phyloP scores from a whole-genome alignment of 1,140 invertebrate genomes.

The Orius insidiosus region DNA sequence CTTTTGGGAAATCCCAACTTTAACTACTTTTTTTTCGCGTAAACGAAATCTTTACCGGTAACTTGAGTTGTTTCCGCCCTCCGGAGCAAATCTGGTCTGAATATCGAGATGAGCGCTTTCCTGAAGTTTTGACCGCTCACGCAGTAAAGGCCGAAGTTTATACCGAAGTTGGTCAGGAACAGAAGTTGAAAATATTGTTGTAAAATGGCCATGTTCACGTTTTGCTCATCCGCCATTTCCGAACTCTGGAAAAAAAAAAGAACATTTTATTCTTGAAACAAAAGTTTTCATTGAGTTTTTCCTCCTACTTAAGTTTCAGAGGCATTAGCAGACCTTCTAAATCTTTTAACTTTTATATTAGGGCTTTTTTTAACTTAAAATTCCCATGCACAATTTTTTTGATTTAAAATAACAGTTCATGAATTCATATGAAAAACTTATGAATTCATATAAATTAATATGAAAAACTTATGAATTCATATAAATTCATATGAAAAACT shows the following conservation, averaged over 20 bases:
- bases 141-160: conserved; percentile 75
- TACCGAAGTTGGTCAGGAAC: conserved; percentile 69
- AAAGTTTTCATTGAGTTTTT: too few species aligned
- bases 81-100: conserved; percentile 23
- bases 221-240: conserved; percentile 2
- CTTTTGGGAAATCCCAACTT: background rate
- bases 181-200: conserved; percentile 38
- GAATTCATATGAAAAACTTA: too few species aligned
- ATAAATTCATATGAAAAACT: too few species aligned
- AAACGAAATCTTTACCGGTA: conserved; percentile 24
- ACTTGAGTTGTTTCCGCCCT: conserved; percentile 28
- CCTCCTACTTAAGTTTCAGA: too few species aligned
- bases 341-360: too few species aligned
- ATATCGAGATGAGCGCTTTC: conserved; percentile 30
- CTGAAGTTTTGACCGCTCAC: conserved; percentile 64
- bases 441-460: too few species aligned
- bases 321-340: too few species aligned
- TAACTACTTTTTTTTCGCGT: background rate
- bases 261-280: too few species aligned
- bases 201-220: conserved; percentile 27
- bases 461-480: too few species aligned
- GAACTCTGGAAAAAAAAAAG: background rate
- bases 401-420: too few species aligned
- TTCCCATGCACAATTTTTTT: too few species aligned
- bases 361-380: too few species aligned